These are phyloP conservation scores for Erpetoichthys calabaricus DNA, from an alignment of 2,797 vertebrate species.

Conservation along the genomic window DNA sequence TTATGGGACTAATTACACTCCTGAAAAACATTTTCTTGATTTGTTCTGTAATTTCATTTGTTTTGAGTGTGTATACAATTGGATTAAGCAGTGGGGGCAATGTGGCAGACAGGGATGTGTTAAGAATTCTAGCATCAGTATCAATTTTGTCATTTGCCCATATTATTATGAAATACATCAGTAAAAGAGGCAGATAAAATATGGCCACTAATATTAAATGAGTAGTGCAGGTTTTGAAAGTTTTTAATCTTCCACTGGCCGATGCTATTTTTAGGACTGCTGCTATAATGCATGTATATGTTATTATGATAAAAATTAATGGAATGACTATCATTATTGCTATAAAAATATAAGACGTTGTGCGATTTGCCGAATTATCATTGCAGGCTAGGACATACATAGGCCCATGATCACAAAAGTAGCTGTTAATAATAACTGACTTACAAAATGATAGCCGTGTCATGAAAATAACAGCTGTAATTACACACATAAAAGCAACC, in stretches of 20 bases:
- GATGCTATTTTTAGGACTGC: slow-evolving; percentile 25
- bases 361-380: slow-evolving; percentile 16
- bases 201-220: slow-evolving; percentile 34
- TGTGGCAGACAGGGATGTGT: slow-evolving; percentile 10
- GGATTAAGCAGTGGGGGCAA: slow-evolving; percentile 23
- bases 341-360: slow-evolving; percentile 3
- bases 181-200: slow-evolving; percentile 28
- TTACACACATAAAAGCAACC: too few species aligned
- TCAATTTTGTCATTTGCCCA: slow-evolving; percentile 1
- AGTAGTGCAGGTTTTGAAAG: slow-evolving; percentile 32
- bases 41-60: slow-evolving; percentile 8
- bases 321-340: slow-evolving; percentile 19
- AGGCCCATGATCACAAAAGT: slow-evolving; percentile 35
- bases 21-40: slow-evolving; percentile 8
- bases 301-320: slow-evolving; percentile 18
- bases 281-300: slow-evolving; percentile 27
- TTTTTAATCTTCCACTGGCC: slow-evolving; percentile 20
- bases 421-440: slow-evolving; percentile 26
- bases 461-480: slow-evolving; percentile 11
- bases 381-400: slow-evolving; percentile 29
- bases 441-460: slow-evolving; percentile 34
- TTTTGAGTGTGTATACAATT: slow-evolving; percentile 17
- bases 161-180: slow-evolving; percentile 20
- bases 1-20: not conserved
- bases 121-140: slow-evolving; percentile 15